Base-by-base conservation (phyloP, 1,140 invertebrate species). In the Sycobia sp. region DNA sequence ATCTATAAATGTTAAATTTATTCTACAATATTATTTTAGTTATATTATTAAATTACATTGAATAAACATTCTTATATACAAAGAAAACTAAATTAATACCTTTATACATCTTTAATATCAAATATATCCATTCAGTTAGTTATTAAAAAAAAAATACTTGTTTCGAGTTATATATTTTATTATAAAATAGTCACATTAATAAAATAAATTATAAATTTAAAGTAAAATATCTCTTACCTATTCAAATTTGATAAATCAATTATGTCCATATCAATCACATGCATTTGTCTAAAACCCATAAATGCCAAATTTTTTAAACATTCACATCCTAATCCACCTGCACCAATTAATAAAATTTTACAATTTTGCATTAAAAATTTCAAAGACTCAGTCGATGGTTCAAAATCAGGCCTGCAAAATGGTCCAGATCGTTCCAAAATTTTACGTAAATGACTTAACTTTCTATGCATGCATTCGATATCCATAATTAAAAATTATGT, bases 261-360 rank as follows among this genome's bases (percentile, higher is more conserved):
- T 0, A 92, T 97, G 78, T 99, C 97, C 97, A 99, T 99, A 78
- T 99, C 97, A 61, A 99, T 96, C 0, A 99, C 89, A 81, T 98
- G 90, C 67, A 99, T 90, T 70, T 96, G 88, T 67, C 88, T 87
- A 75, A 99, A 98, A 0, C 97, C 97, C 89, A 97, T 93, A 18
- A 98, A 81, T 13, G 93, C 94, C 67, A 99, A 82, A 83, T 98
- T 91, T 84, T 99, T 99, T 0, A 99, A 82, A 3, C 99, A 83
- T 83, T 99, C 96, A 84, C 97, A 99, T 1, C 97, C 96, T n/a
- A 99, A 83, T 11, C 97, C 97, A 9, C 97, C 97, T 55, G 97
- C 96, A 3, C 97, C 91, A 34, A 98, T 91, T 13, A 98, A 88
- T 3, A 98, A 82, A 25, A 97, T 83, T 81, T 92, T 92, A 76